Percentiles rank a stretch among this genome's conserved stretches.
Conservation (phyloP, 2,113 vertebrate species). For the Xenopus borealis region DNA sequence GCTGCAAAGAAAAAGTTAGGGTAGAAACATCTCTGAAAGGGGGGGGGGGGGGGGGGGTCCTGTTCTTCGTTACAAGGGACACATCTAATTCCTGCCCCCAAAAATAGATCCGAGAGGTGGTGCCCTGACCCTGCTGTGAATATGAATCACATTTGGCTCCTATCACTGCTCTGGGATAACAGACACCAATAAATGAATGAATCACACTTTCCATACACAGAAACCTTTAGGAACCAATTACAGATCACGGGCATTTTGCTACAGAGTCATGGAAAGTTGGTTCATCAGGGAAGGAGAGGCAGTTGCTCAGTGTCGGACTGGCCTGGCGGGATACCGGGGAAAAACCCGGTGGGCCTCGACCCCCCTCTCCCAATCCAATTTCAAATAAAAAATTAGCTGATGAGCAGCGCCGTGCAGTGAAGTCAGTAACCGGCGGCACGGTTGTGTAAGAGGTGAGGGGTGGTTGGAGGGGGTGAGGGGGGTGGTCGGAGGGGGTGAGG, state of each 20-base stretch:
- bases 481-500: no score
- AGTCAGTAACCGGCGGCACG: no score
- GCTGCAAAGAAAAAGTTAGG: no score
- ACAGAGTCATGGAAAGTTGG: slow-evolving; percentile 67
- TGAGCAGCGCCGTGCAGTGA: no score
- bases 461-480: no score
- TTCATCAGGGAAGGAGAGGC: slow-evolving; percentile 67
- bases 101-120: neutral
- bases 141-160: slow-evolving; percentile 68
- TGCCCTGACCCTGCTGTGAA: neutral
- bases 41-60: neutral
- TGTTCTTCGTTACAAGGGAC: neutral
- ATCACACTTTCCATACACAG: slow-evolving; percentile 71
- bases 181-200: slow-evolving; percentile 79
- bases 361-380: no score
- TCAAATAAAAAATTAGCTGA: no score
- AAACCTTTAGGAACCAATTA: slow-evolving; percentile 74
- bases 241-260: slow-evolving; percentile 72
- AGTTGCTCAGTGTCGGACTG: no score
- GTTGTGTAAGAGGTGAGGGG: no score
- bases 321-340: no score
- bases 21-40: no score
- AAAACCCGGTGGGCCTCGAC: no score
- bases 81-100: neutral
- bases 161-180: slow-evolving; percentile 60